Evolutionary conservation across 2,797 vertebrate species (phyloP), one percentile per base, ranked within the genome.

Genomic region (Anguilla megastoma): DNA sequence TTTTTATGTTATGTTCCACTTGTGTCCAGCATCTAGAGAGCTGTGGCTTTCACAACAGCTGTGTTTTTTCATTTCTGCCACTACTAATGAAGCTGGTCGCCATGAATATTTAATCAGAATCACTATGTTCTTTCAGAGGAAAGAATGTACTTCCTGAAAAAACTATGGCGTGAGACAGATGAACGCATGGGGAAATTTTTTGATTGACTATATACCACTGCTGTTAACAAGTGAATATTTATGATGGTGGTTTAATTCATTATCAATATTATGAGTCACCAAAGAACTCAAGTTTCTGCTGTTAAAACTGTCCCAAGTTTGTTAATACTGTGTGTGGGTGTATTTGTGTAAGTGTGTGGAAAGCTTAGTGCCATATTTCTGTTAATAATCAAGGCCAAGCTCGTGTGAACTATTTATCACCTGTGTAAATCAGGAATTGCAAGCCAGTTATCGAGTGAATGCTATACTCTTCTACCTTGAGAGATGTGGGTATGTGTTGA

Each of bases 221-320:
- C 96, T 94, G 91, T 89, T 93, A 89, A 91, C 90, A 89, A 41
- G 76, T 71, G 76, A 41, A 56, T 88, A 71, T 84, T 69, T n/a
- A 63, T 84, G 79, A 94, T 89, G 93, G 92, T 94, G 94, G 94
- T 95, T 93, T 92, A 92, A 91, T 89, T 95, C 89, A 92, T 94
- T 94, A 92, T 92, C 87, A 93, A 95, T 95, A 95, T 98, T 97
- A 96, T 97, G 97, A 96, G 96, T 96, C 97, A 98, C 98, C 98
- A 99, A 99, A 99, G 98, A 98, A 96, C 96, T 95, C 94, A 89
- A 95, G 95, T 94, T 95, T 94, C 95, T 96, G 95, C 95, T 95
- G 96, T 96, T 93, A 90, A 88, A 88, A 87, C 89, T 90, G 86
- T 66, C 58, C 92, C 79, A 36, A 87, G 88, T 84, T 82, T 33